A percentile compares a stretch with the other conserved stretches of the same genome.
Evolutionary conservation across 1,140 invertebrate species (phyloP).

Genomic region (Conopomorpha cramerella): DNA sequence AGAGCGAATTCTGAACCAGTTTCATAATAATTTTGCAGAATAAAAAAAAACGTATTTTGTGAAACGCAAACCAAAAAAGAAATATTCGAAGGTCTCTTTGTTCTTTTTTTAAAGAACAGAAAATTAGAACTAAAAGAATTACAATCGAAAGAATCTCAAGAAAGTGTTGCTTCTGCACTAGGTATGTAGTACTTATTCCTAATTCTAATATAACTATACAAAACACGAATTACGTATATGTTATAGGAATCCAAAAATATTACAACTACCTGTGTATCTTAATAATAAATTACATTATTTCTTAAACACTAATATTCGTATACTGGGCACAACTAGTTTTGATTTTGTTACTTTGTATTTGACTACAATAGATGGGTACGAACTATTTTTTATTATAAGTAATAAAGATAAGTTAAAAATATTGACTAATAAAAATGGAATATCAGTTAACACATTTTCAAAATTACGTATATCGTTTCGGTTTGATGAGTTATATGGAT

Average conservation of each 20-base stretch:
- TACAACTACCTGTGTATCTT: constrained; percentile 55
- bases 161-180: too few species aligned
- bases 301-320: constrained; percentile 56
- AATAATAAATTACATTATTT: constrained; percentile 56
- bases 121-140: too few species aligned
- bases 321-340: constrained; percentile 61
- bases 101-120: too few species aligned
- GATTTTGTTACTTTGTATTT: constrained; percentile 54
- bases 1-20: too few species aligned
- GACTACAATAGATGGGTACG: constrained; percentile 49
- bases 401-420: constrained; percentile 58
- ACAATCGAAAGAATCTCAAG: constrained; percentile 46
- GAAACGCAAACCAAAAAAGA: constrained; percentile 24
- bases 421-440: constrained; percentile 59
- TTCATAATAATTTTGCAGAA: too few species aligned
- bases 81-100: too few species aligned
- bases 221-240: constrained; percentile 52
- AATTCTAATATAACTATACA: constrained; percentile 23
- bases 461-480: constrained; percentile 49
- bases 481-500: too few species aligned
- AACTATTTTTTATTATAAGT: constrained; percentile 43
- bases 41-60: constrained; percentile 30
- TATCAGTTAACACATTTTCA: constrained; percentile 51
- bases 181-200: constrained; percentile 2
- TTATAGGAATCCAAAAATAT: constrained; percentile 61